Percentiles rank a stretch among this genome's conserved stretches.
Conservation (phyloP, 1,140 invertebrate genomes). For the Microplitis mediator region DNA sequence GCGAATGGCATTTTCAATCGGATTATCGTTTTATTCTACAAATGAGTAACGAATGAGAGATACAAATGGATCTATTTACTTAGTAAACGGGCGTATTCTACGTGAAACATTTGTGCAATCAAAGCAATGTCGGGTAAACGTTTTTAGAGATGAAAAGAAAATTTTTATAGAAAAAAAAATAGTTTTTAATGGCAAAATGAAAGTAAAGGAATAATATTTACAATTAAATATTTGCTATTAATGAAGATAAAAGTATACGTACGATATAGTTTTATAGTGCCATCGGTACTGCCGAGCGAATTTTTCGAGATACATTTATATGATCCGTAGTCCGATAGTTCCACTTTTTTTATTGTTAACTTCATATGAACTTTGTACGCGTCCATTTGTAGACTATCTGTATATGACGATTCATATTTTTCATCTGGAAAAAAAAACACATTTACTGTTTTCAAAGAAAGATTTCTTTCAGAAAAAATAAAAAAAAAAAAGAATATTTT, state of each 20-base stretch:
- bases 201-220: not conserved
- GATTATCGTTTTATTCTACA: not conserved
- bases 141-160: not conserved
- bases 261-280: constrained; percentile 88
- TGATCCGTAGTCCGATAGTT: constrained; percentile 72
- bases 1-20: constrained; percentile 1
- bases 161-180: not conserved
- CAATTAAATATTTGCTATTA: not conserved
- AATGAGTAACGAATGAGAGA: not conserved
- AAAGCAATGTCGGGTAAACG: no score
- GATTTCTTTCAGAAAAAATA: not conserved
- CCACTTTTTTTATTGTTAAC: constrained; percentile 74
- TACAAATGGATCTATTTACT: not conserved
- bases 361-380: constrained; percentile 81
- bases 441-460: not conserved
- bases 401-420: constrained; percentile 73
- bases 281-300: constrained; percentile 84
- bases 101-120: no score
- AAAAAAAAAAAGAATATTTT: not conserved
- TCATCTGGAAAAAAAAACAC: constrained; percentile 64
- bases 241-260: constrained; percentile 45
- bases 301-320: constrained; percentile 91
- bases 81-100: no score
- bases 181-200: no score
- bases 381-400: constrained; percentile 63